Conservation (phyloP, 35 echinoderm and acorn worm species). For the Lytechinus pictus region DNA sequence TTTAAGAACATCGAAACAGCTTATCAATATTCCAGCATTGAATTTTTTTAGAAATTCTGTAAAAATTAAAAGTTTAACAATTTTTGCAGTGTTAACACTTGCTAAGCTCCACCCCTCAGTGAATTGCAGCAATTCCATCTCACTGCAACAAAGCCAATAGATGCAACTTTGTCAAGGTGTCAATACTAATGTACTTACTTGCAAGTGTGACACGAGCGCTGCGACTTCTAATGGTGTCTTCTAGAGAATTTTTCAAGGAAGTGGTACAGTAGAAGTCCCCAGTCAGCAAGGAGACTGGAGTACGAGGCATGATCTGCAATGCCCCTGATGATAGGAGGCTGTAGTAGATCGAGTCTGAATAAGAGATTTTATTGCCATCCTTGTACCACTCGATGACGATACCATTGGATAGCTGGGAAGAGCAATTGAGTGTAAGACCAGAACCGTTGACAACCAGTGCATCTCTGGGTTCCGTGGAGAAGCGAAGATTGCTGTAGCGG, state of each 20-base stretch:
- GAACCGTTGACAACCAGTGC: neutral
- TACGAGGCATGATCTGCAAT: slow-evolving; percentile 21
- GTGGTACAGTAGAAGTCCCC: slow-evolving; percentile 20
- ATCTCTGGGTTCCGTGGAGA: slow-evolving; percentile 9
- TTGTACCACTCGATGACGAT: slow-evolving; percentile 27
- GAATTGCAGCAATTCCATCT: no score
- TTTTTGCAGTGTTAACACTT: no score
- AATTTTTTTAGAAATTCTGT: no score
- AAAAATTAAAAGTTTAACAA: no score
- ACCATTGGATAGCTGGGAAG: slow-evolving; percentile 18
- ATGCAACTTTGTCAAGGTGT: no score
- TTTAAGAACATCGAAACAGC: no score
- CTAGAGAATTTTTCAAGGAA: neutral
- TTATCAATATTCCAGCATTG: no score
- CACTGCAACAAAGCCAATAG: no score
- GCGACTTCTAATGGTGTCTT: slow-evolving; percentile 2
- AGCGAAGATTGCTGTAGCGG: neutral
- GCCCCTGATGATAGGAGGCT: neutral
- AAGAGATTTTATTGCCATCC: neutral
- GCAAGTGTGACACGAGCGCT: slow-evolving; percentile 10
- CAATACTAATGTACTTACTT: neutral
- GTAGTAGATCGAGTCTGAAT: neutral
- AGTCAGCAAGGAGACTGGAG: neutral
- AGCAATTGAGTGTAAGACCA: slow-evolving; percentile 45
- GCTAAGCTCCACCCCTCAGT: no score